Base-by-base conservation (phyloP, 2,113 vertebrate species). In the Lota lota region DNA sequence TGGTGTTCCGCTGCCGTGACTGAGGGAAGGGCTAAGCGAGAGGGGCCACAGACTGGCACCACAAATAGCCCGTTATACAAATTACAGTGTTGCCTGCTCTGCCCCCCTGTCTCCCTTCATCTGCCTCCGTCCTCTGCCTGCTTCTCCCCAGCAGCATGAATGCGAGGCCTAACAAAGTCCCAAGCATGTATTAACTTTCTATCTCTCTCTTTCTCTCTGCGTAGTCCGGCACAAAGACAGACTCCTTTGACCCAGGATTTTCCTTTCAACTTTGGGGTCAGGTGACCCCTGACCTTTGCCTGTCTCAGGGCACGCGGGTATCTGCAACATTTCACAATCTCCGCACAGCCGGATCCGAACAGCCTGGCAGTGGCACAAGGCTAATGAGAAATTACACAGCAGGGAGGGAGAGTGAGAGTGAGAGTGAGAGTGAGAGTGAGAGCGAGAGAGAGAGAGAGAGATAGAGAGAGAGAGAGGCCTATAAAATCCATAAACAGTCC, bases 401-500 rank as follows among this genome's bases (percentile, higher is more conserved):
- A n/a, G 53, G 53, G 17, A 17, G 51, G 51, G 51, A 12, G 28
- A 33, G 28, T 5, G 28, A 33, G 28, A 24, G 24, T 2, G 28
- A 33, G 24, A 28, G 24, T 4, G 24, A 28, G 24, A 28, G 24
- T 5, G 40, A 47, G 40, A 81, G 79, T 65, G 76, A 75, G 76
- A 74, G 67, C 36, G 76, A 82, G 75, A 81, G 60, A 58, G 54
- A 68, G 57, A 53, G 58, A 77, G 72, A 79, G 85, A 47, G 40
- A 47, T 2, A 47, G 40, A 47, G 40, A 47, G 10, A 47, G 40
- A 47, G 40, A 47, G 40, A 47, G 28, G 7, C 28, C 28, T 33
- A 33, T 33, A 33, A 4, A 87, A 82, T 86, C 77, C 75, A 81
- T 79, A 83, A 90, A 85, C 80, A 81, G 79, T 77, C 67, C 70